Evolutionary conservation across 2,113 vertebrate genomes (phyloP).

Genomic region (Triplophysa siluroides): DNA sequence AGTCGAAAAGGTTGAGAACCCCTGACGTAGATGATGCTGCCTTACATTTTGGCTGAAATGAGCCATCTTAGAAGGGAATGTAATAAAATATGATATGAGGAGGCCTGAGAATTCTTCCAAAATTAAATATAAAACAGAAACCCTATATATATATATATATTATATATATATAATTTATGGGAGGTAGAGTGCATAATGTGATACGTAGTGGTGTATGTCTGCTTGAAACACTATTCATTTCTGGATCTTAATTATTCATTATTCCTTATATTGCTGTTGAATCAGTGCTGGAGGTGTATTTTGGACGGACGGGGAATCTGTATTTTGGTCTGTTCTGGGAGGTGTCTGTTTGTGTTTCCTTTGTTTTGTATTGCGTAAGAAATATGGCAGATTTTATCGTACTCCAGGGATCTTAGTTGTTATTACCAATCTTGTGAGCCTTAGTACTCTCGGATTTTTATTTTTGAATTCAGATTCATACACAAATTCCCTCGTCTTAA

Average conservation of each 20-base stretch:
- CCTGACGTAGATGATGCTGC: too few species aligned
- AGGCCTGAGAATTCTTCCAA: too few species aligned
- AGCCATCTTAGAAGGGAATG: too few species aligned
- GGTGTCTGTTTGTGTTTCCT: neutral
- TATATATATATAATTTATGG: neutral
- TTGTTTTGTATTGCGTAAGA: neutral
- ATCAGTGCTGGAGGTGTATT: constrained; percentile 32
- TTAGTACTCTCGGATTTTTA: neutral
- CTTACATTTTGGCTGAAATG: too few species aligned
- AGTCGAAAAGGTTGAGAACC: too few species aligned
- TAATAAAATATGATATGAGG: too few species aligned
- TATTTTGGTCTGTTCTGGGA: neutral
- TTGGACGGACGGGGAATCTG: constrained; percentile 10
- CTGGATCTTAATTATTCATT: constrained; percentile 44
- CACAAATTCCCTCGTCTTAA: neutral
- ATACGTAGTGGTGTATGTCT: neutral
- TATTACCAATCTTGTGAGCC: neutral
- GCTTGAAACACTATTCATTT: constrained; percentile 39
- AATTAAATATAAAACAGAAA: neutral
- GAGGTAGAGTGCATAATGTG: neutral
- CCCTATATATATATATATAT: neutral
- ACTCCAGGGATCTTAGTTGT: constrained; percentile 13
- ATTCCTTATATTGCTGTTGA: constrained; percentile 27
- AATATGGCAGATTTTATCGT: neutral
- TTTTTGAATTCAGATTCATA: constrained; percentile 5